Percentiles rank a stretch among this genome's conserved stretches.
Conservation (phyloP, 2,888 invertebrate species). For the Watsonalla binaria region DNA sequence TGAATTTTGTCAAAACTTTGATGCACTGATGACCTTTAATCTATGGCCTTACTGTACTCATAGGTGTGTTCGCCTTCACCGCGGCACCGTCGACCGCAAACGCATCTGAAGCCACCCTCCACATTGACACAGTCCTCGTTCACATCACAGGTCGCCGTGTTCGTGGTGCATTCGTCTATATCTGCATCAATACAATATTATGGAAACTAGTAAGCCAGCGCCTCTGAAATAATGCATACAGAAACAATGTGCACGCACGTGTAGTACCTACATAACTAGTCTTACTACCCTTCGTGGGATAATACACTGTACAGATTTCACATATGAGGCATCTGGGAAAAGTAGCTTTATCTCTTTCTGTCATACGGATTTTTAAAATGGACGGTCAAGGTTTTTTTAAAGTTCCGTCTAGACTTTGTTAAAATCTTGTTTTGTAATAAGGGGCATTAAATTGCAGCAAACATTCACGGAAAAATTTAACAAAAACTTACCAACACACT, state of each 20-base stretch:
- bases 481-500: conserved; percentile 55
- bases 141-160: conserved; percentile 56
- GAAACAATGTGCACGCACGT: not conserved
- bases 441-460: too few relatives aligned
- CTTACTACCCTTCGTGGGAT: not conserved
- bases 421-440: too few relatives aligned
- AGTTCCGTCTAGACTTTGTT: too few relatives aligned
- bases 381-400: too few relatives aligned
- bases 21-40: too few relatives aligned
- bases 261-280: too few relatives aligned
- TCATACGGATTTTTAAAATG: too few relatives aligned
- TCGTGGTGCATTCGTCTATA: conserved; percentile 86
- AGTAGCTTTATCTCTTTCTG: too few relatives aligned
- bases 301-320: too few relatives aligned
- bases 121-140: conserved; percentile 84
- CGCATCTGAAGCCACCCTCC: conserved; percentile 87
- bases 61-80: conserved; percentile 33
- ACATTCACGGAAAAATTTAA: not conserved
- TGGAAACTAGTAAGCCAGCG: too few relatives aligned
- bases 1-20: too few relatives aligned
- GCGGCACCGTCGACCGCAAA: conserved; percentile 46
- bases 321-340: too few relatives aligned
- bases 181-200: conserved; percentile 70
- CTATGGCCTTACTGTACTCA: conserved; percentile 20
- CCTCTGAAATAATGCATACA: not conserved